These are phyloP conservation scores for Podarcis raffonei DNA, from an alignment of 2,113 vertebrate species.

Conservation along the genomic window DNA sequence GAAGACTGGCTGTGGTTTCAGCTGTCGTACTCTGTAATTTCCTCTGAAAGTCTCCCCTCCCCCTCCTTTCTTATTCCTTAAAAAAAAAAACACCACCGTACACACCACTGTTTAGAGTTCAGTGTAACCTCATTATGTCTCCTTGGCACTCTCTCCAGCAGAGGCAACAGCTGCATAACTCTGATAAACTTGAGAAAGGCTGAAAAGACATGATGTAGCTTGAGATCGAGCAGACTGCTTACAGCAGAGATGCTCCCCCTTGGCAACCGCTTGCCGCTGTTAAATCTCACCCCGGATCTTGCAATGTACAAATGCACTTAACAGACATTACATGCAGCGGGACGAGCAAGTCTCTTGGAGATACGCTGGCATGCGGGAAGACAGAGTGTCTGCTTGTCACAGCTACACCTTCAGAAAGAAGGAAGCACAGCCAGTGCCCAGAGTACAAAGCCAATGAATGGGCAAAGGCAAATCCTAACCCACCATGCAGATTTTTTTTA, in stretches of 20 bases:
- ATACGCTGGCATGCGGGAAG: not conserved
- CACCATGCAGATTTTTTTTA: not conserved
- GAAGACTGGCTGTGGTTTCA: slow-evolving; percentile 32
- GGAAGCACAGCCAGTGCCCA: not conserved
- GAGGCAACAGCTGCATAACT: slow-evolving; percentile 59
- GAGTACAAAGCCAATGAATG: not conserved
- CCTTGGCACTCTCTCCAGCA: slow-evolving; percentile 46
- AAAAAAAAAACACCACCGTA: not conserved
- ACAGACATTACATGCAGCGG: not conserved
- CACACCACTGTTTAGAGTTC: slow-evolving; percentile 39
- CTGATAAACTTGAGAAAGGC: slow-evolving; percentile 64
- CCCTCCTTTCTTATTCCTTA: not conserved
- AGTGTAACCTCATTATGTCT: slow-evolving; percentile 57
- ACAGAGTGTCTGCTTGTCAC: not conserved
- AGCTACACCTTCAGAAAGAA: not conserved
- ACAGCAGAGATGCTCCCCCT: not conserved
- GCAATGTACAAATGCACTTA: not conserved
- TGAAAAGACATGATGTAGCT: accelerated
- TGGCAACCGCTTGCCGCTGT: not conserved
- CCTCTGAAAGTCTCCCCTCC: slow-evolving; percentile 51
- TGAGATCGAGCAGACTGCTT: not conserved
- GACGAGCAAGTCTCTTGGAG: not conserved
- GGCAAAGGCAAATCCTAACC: not conserved
- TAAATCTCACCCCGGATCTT: slow-evolving; percentile 37
- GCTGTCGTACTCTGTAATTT: slow-evolving; percentile 40